These are phyloP conservation scores for Antennarius striatus DNA, from an alignment of 2,113 vertebrate species.

Conservation along the genomic window DNA sequence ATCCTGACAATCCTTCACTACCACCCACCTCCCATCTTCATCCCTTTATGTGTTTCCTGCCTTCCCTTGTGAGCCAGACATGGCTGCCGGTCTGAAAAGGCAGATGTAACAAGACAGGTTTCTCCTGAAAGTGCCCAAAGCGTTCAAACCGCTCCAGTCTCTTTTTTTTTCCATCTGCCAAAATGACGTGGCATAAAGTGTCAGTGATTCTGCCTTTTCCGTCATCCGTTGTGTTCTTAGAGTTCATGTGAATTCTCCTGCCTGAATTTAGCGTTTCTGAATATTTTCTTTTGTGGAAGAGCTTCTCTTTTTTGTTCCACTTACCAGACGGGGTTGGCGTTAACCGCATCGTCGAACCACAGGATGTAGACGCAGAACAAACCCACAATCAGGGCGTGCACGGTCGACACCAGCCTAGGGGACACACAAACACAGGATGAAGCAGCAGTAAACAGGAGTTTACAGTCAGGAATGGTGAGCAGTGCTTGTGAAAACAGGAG, in stretches of 20 bases:
- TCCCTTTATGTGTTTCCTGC: conserved; percentile 28
- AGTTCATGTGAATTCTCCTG: neutral
- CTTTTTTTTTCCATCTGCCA: neutral
- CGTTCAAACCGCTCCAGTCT: neutral
- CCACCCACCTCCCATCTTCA: conserved; percentile 11
- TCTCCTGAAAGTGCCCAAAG: conserved; percentile 27
- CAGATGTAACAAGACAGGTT: conserved; percentile 45
- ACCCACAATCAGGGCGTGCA: conserved; percentile 81
- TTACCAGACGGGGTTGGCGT: conserved; percentile 84
- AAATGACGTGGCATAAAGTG: neutral
- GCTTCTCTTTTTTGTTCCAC: conserved; percentile 39
- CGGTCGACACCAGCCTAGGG: conserved; percentile 78
- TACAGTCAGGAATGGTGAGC: neutral
- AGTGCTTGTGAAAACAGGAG: neutral
- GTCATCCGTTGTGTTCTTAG: neutral
- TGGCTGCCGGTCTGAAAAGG: conserved; percentile 30
- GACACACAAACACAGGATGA: neutral
- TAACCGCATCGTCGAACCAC: conserved; percentile 80
- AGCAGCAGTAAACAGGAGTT: neutral
- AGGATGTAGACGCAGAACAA: conserved; percentile 84
- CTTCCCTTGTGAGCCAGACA: conserved; percentile 14
- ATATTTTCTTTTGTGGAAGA: neutral
- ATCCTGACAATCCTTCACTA: conserved; percentile 6
- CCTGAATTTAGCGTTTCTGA: neutral
- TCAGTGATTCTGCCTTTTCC: neutral